These are phyloP conservation scores for Cartodere bifasciata DNA, from an alignment of 2,888 invertebrate genomes.

Conservation along the genomic window DNA sequence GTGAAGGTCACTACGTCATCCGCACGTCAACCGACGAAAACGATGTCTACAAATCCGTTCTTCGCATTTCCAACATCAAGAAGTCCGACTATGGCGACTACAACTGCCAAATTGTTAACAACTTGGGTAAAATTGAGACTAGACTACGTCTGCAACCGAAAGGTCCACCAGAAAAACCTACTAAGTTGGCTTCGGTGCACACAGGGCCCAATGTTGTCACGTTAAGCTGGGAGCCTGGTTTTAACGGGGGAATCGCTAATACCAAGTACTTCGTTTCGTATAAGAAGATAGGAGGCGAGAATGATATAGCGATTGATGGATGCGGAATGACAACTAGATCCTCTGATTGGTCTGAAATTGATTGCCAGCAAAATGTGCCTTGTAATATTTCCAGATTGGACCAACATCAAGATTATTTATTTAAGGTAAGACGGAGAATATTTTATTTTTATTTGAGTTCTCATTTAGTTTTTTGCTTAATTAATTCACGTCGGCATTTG, in stretches of 20 bases:
- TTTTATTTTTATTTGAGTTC: conserved; percentile 3
- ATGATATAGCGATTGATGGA: conserved; percentile 48
- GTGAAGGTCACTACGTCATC: conserved; percentile 77
- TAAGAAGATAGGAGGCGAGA: conserved; percentile 50
- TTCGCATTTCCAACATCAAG: conserved; percentile 60
- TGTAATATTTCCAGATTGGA: conserved; percentile 79
- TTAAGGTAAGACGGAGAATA: conserved; percentile 50
- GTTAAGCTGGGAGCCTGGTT: conserved; percentile 78
- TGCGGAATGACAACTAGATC: conserved; percentile 46
- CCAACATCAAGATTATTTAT: conserved; percentile 75
- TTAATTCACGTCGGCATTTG: no score
- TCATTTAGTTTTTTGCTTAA: no score
- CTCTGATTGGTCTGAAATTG: conserved; percentile 68
- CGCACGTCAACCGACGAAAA: conserved; percentile 69
- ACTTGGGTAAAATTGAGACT: conserved; percentile 62
- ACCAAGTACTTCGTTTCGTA: conserved; percentile 83
- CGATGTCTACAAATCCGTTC: conserved; percentile 71
- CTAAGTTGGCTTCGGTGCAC: conserved; percentile 55
- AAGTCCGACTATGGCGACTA: conserved; percentile 87
- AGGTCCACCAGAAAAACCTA: conserved; percentile 77
- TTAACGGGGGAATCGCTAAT: conserved; percentile 76
- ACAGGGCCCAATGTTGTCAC: conserved; percentile 70
- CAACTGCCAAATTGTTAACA: conserved; percentile 76
- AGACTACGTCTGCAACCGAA: conserved; percentile 73
- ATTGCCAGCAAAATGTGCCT: conserved; percentile 74